Percentiles rank a stretch among this genome's conserved stretches.
These are phyloP conservation scores for Abrostola triplasia DNA, from an alignment of 2,888 invertebrate genomes.

Conservation along the genomic window DNA sequence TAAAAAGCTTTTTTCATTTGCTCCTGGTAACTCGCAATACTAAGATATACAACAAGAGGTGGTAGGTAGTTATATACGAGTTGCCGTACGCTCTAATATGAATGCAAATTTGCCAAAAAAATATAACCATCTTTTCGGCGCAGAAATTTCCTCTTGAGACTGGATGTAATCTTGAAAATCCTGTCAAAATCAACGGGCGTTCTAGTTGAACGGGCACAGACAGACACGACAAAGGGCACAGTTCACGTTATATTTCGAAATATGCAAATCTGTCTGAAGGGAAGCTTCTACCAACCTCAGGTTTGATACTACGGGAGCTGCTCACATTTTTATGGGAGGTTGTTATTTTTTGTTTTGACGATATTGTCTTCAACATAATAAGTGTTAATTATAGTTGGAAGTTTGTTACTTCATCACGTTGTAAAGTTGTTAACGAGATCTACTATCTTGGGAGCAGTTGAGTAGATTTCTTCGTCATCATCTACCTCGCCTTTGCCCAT, in stretches of 20 bases:
- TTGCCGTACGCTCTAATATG: slow-evolving; percentile 1
- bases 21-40: background rate
- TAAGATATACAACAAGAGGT: background rate
- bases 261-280: slow-evolving; percentile 24
- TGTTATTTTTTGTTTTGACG: background rate
- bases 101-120: slow-evolving; percentile 3
- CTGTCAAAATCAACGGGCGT: slow-evolving; percentile 5
- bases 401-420: too few species aligned
- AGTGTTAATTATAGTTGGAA: too few species aligned
- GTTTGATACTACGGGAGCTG: background rate
- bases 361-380: background rate
- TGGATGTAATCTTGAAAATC: slow-evolving; percentile 9
- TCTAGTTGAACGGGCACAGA: slow-evolving; percentile 18
- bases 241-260: slow-evolving; percentile 5
- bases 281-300: slow-evolving; percentile 6
- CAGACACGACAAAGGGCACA: slow-evolving; percentile 18
- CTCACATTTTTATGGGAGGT: background rate
- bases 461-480: too few species aligned
- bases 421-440: too few species aligned
- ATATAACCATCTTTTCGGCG: background rate
- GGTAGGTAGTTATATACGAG: background rate
- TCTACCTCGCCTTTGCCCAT: too few species aligned
- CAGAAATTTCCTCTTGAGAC: background rate
- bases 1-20: too few species aligned
- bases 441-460: too few species aligned